Base-by-base conservation (phyloP, 2,113 vertebrate genomes). In the Cephalopholis sonnerati region DNA sequence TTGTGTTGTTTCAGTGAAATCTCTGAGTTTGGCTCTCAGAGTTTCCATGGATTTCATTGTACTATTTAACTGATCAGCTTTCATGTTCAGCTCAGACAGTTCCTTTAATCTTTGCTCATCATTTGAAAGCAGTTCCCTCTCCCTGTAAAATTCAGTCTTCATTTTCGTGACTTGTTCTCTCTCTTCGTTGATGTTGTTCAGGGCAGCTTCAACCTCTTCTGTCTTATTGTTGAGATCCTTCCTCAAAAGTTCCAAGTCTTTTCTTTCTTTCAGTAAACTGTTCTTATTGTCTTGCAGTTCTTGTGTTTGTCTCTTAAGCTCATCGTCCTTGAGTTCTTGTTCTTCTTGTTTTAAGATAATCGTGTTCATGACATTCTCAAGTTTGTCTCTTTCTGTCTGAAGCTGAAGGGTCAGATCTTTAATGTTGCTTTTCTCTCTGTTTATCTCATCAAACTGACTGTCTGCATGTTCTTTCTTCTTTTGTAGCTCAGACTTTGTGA, bases 281-380 rank as follows among this genome's bases (percentile, higher is more conserved):
- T 3, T 50, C 59, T 50, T 32, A 27, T 12, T 8, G 3, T 2
- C 50, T 36, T 74, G 22, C 17, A 72, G 44, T 48, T 83, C 41
- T 41, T 83, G 46, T 7, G 13, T 46, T 12, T 41, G 62, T 64
- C 36, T 41, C 2, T 64, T 24, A 1, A 80, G 50, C 10, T 85
- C 69, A 0, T 81, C 20, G n/a, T 77, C 58, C 54, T 76, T 62
- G 2, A 77, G 51, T 53, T 71, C 39, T 12, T 72, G 64, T 61
- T 66, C 59, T 55, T 66, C 62, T 71, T 29, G 50, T 61, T 77
- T 79, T 13, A 16, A 25, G 17, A 4, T 24, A 17, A 13, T 57
- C 12, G 2, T 69, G 1, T 53, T 53, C 12, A 27, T 39, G n/a
- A 41, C 5, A 24, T 29, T 13, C 62, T 64, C 5, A 3, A 84